Evolutionary conservation across 2,888 invertebrate species (phyloP), one percentile per base, ranked within the genome.

Genomic region (Xiphydria camelus): DNA sequence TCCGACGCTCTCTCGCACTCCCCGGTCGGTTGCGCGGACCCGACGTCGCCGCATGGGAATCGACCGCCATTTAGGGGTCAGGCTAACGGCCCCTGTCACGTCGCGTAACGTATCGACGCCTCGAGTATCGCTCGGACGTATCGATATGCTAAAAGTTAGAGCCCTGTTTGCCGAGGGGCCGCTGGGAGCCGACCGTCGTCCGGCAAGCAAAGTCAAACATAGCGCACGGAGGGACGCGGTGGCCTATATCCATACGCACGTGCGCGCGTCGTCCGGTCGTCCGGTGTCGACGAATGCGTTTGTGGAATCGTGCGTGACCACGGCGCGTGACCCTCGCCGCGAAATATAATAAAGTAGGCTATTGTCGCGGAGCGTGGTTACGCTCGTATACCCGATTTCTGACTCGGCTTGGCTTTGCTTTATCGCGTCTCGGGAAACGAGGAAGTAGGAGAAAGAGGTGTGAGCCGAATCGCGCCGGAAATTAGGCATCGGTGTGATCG

Each of bases 101-200:
- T 61, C 59, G 49, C 59, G 58, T 69, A 64, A 70, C 66, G 65
- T 68, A 68, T 70, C 64, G 68, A 71, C 63, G 66, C 62, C 57
- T 61, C 43, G 25, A 22, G 43, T 43, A 43, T 43, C 31, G 36
- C 22, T 57, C 38, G 51, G 57, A 55, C 59, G 54, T 62, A 61
- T 62, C 62, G 61, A 62, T 62, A 61, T 61, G 55, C 55, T 55
- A 61, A 57, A 62, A 62, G 67, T 65, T 65, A 61, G 58, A 54
- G 42, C 54, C 53, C 54, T 59, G 61, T 64, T 62, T 53, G 32
- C 39, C 43, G 19, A 26, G 20, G 35, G 40, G 25, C 41, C 23
- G 10, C 15, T 14, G 29, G 29, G 29, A 15, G 14, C 12, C 29
- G 26, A 29, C 29, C 14, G 29, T 14, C 29, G 29, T 29, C 29